These are phyloP conservation scores for Aspidiotus rigidus DNA, from an alignment of 2,888 invertebrate species.

Conservation along the genomic window DNA sequence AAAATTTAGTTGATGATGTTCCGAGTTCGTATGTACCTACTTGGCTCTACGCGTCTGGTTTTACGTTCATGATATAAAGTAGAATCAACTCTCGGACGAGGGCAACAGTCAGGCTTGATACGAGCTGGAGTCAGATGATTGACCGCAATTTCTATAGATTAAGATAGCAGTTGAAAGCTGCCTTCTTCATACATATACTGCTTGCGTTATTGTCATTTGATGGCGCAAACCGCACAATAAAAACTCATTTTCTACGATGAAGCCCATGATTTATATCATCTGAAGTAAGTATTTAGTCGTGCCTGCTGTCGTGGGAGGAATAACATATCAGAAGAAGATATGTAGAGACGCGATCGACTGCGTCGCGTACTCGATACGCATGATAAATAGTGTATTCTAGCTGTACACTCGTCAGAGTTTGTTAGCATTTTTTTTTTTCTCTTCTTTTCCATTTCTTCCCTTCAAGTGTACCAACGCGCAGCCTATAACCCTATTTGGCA, in stretches of 20 bases:
- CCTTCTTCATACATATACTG: slow-evolving; percentile 17
- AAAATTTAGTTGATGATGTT: slow-evolving; percentile 8
- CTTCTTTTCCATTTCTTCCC: slow-evolving; percentile 22
- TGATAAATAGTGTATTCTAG: slow-evolving; percentile 30
- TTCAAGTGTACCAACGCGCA: slow-evolving; percentile 1
- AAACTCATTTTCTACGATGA: slow-evolving; percentile 32
- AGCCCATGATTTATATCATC: slow-evolving; percentile 30
- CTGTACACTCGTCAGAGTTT: slow-evolving; percentile 13
- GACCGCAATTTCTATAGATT: slow-evolving; percentile 33
- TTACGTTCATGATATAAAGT: slow-evolving; percentile 5
- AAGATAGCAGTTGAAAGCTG: slow-evolving; percentile 30
- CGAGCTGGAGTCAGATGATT: slow-evolving; percentile 23
- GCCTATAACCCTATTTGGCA: slow-evolving; percentile 31
- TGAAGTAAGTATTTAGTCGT: slow-evolving; percentile 32
- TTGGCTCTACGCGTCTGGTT: not conserved
- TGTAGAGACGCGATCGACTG: slow-evolving; percentile 25
- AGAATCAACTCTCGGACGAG: not conserved
- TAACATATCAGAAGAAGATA: slow-evolving; percentile 32
- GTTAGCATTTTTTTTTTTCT: slow-evolving; percentile 15
- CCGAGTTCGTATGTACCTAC: not conserved
- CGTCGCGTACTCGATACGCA: slow-evolving; percentile 29
- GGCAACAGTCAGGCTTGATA: not conserved
- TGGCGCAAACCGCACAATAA: slow-evolving; percentile 32
- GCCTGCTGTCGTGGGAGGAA: slow-evolving; percentile 32
- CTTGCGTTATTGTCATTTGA: slow-evolving; percentile 32